Percentiles rank a stretch among this genome's conserved stretches.
These are phyloP conservation scores for Torymus aiolomorphi DNA, from an alignment of 2,888 invertebrate genomes.

Conservation along the genomic window DNA sequence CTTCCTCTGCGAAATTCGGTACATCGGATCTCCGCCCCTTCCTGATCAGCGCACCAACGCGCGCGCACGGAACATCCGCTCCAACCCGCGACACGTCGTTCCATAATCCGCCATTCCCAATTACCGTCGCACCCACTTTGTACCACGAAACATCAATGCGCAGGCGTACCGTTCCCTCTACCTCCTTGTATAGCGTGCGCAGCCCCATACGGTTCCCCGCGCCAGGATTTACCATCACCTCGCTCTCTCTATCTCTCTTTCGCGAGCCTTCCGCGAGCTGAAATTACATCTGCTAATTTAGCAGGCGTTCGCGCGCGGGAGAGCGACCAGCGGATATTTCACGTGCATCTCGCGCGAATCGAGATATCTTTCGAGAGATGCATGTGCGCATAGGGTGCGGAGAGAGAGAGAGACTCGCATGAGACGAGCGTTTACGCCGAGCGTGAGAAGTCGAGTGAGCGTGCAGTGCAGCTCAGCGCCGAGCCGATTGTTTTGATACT, in stretches of 20 bases:
- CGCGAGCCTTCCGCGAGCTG: slow-evolving; percentile 30
- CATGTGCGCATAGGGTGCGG: neutral
- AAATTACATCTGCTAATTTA: slow-evolving; percentile 55
- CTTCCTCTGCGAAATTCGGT: no score
- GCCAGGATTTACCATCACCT: slow-evolving; percentile 15
- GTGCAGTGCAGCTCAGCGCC: no score
- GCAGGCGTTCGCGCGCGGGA: neutral
- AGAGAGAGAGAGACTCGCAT: slow-evolving; percentile 36
- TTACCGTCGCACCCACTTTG: neutral
- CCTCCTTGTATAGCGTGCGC: no score
- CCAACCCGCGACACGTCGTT: no score
- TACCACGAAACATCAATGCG: neutral
- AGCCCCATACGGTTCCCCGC: no score
- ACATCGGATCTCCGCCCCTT: no score
- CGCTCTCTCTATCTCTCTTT: neutral
- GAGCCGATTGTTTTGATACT: slow-evolving; percentile 29
- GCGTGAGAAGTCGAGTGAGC: slow-evolving; percentile 42
- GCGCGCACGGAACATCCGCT: no score
- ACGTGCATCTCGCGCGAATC: slow-evolving; percentile 19
- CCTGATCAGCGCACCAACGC: no score
- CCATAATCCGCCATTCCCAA: no score
- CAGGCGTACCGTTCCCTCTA: neutral
- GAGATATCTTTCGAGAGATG: slow-evolving; percentile 31
- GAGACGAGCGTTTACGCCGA: slow-evolving; percentile 39
- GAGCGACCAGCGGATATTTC: slow-evolving; percentile 27